Conservation (phyloP, 2,797 vertebrate species). For the Caiman crocodilus region DNA sequence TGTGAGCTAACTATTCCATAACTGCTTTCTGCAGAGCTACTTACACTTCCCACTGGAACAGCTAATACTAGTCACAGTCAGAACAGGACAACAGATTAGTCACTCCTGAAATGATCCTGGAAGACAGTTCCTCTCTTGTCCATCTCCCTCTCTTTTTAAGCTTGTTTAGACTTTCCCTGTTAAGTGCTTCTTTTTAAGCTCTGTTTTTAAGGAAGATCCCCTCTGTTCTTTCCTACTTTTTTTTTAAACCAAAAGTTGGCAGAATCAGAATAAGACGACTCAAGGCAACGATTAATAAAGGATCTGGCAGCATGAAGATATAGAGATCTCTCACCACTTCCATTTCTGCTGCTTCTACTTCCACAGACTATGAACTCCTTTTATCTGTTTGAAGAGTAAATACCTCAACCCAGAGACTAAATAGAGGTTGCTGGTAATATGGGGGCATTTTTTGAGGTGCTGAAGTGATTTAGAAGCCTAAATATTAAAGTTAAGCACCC, state of each 20-base stretch:
- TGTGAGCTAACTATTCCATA: rapidly evolving
- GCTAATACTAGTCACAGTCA: background rate
- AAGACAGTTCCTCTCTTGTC: background rate
- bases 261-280: background rate
- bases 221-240: rapidly evolving
- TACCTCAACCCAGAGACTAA: background rate
- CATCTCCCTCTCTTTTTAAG: background rate
- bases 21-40: rapidly evolving
- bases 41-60: rapidly evolving
- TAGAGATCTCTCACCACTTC: background rate
- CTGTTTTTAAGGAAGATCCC: background rate
- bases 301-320: rapidly evolving
- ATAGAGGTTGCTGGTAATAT: background rate
- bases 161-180: background rate
- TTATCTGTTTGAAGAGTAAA: rapidly evolving
- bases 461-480: rapidly evolving
- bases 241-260: background rate
- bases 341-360: rapidly evolving
- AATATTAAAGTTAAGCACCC: rapidly evolving
- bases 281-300: rapidly evolving
- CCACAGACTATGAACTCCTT: background rate
- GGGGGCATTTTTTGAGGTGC: rapidly evolving
- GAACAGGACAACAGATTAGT: rapidly evolving
- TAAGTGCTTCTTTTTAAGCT: rapidly evolving
- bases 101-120: rapidly evolving